phyloP scores from a whole-genome alignment of 2,888 invertebrate genomes.

The Cephus pygmeus region DNA sequence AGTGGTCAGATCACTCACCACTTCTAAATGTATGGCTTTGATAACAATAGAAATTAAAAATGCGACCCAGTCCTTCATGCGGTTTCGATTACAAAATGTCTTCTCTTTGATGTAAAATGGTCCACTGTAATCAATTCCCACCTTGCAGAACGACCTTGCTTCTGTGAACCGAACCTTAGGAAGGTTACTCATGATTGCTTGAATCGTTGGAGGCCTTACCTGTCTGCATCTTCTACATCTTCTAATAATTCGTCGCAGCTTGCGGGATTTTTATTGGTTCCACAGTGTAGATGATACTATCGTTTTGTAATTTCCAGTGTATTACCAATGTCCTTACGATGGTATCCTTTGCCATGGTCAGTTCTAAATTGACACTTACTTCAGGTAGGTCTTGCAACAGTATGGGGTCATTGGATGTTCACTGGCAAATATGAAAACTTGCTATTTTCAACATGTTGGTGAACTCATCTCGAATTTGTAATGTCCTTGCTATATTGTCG shows the following conservation, averaged over 20 bases:
- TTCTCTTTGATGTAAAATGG: too few species aligned
- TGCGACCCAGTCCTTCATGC: too few species aligned
- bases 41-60: too few species aligned
- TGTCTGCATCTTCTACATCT: background rate
- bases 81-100: too few species aligned
- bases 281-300: constrained; percentile 17
- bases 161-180: background rate
- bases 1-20: too few species aligned
- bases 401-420: constrained; percentile 25
- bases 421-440: constrained; percentile 26
- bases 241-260: background rate
- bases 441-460: constrained; percentile 17
- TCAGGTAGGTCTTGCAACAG: constrained; percentile 12
- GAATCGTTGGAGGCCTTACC: background rate
- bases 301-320: constrained; percentile 12
- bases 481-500: constrained; percentile 10
- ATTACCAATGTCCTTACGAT: constrained; percentile 18
- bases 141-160: background rate
- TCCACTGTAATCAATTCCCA: too few species aligned
- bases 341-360: constrained; percentile 2
- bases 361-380: constrained; percentile 13
- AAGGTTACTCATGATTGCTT: constrained; percentile 4
- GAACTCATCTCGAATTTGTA: constrained; percentile 16
- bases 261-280: background rate
- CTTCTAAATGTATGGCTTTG: too few species aligned